Evolutionary conservation across 2,797 vertebrate species (phyloP).

Genomic region (Lepus oiostolus): DNA sequence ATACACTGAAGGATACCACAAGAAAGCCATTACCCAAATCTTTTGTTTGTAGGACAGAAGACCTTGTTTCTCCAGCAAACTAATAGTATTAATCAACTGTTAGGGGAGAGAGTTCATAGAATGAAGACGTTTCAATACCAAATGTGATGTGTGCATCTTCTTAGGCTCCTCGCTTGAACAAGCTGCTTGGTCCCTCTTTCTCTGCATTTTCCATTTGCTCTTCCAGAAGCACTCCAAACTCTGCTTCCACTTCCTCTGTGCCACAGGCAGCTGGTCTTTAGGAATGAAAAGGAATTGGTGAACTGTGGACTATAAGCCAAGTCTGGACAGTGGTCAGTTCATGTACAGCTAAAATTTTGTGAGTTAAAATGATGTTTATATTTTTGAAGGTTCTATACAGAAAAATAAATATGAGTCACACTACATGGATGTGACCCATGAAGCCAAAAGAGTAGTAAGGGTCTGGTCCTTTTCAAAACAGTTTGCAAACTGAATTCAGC

Average conservation of each 20-base stretch:
- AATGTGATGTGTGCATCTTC: not conserved
- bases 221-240: not conserved
- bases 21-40: not conserved
- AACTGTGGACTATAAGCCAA: not conserved
- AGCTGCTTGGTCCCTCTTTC: not conserved
- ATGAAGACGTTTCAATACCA: not conserved
- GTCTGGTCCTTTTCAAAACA: not conserved
- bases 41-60: not conserved
- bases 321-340: not conserved
- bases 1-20: not conserved
- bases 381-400: not conserved
- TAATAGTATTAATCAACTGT: not conserved
- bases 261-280: not conserved
- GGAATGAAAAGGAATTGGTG: not conserved
- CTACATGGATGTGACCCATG: not conserved
- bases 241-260: not conserved
- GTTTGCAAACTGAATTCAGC: not conserved
- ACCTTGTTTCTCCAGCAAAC: not conserved
- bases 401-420: not conserved
- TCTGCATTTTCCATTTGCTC: not conserved
- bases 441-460: not conserved
- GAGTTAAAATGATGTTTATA: not conserved
- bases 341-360: not conserved
- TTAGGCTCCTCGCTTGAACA: not conserved
- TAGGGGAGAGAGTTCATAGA: not conserved